These are phyloP conservation scores for Tetramorium parvispinum DNA, from an alignment of 1,140 invertebrate species.

Conservation along the genomic window DNA sequence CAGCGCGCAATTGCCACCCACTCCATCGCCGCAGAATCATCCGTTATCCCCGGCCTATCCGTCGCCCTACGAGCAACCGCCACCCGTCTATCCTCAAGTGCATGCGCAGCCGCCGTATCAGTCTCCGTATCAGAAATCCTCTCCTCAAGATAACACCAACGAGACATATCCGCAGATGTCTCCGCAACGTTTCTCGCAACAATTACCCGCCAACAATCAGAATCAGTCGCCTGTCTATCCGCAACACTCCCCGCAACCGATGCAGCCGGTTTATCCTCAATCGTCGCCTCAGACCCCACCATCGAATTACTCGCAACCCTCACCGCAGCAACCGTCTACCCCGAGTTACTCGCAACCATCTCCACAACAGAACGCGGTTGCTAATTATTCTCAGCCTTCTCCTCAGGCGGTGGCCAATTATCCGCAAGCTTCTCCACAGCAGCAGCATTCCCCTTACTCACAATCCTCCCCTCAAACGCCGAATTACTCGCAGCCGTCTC, in stretches of 20 bases:
- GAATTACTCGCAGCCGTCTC: conserved; percentile 77
- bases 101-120: conserved; percentile 74
- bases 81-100: conserved; percentile 76
- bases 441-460: conserved; percentile 76
- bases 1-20: conserved; percentile 83
- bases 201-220: conserved; percentile 49
- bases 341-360: conserved; percentile 80
- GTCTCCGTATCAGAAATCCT: conserved; percentile 75
- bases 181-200: conserved; percentile 64
- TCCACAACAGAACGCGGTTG: conserved; percentile 70
- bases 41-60: conserved; percentile 83
- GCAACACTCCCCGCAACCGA: conserved; percentile 81
- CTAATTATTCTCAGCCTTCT: conserved; percentile 76
- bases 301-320: conserved; percentile 76
- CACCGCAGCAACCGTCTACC: conserved; percentile 73
- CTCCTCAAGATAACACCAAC: conserved; percentile 71
- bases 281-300: conserved; percentile 74
- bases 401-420: conserved; percentile 68
- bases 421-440: conserved; percentile 78
- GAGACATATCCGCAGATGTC: conserved; percentile 72
- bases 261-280: conserved; percentile 74
- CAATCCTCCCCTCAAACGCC: conserved; percentile 78
- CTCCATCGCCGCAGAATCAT: conserved; percentile 84
- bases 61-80: conserved; percentile 80
- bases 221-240: conserved; percentile 76